These are phyloP conservation scores for Poecilobothrus nobilitatus DNA, from an alignment of 2,888 invertebrate species.

Conservation along the genomic window DNA sequence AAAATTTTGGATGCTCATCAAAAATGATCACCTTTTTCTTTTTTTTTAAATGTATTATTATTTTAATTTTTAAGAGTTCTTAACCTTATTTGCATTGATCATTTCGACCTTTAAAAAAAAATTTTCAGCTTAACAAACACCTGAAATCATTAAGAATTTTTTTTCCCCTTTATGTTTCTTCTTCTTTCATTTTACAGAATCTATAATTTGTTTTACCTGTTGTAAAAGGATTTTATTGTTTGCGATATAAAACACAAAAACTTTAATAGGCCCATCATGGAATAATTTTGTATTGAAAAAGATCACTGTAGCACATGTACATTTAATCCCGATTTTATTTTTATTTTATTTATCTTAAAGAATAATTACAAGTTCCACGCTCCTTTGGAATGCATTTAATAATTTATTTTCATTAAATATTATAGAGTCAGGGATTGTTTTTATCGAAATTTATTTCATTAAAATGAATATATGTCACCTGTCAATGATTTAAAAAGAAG, in stretches of 20 bases:
- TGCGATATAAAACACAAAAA: not conserved
- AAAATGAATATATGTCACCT: too few species aligned
- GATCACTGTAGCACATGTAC: not conserved
- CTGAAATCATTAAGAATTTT: not conserved
- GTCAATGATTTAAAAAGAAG: too few species aligned
- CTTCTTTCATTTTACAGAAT: too few species aligned
- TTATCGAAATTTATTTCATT: too few species aligned
- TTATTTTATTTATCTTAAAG: not conserved
- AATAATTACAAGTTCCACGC: not conserved
- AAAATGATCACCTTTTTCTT: not conserved
- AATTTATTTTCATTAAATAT: not conserved
- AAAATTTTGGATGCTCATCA: slow-evolving; percentile 1
- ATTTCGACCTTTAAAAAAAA: not conserved
- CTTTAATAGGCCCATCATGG: not conserved
- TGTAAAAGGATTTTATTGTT: not conserved
- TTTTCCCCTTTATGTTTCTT: not conserved
- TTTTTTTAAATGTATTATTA: not conserved
- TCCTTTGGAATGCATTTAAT: not conserved
- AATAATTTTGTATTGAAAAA: not conserved
- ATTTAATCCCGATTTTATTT: not conserved
- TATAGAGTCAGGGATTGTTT: too few species aligned
- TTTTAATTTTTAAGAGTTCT: not conserved
- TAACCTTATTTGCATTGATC: not conserved
- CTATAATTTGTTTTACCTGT: too few species aligned
- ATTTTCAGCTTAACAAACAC: not conserved